These are phyloP conservation scores for Dynastes maya DNA, from an alignment of 2,888 invertebrate genomes.

Conservation along the genomic window DNA sequence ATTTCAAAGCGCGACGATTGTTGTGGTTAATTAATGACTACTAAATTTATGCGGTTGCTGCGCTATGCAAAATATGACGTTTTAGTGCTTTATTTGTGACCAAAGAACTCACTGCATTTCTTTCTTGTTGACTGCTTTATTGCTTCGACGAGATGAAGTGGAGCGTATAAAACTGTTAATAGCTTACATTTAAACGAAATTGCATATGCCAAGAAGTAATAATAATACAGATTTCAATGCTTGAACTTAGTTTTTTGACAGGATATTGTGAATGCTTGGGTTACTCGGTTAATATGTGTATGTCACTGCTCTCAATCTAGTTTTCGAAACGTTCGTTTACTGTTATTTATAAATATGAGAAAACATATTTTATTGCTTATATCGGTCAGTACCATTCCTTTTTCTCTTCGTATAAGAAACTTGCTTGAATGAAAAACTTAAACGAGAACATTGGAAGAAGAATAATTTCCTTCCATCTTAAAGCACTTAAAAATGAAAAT, in stretches of 20 bases:
- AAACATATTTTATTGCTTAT: background rate
- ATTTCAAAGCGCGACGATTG: constrained; percentile 36
- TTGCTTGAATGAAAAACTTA: no score
- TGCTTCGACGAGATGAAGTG: background rate
- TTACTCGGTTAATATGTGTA: no score
- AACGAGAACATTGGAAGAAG: no score
- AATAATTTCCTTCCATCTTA: no score
- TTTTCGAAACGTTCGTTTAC: no score
- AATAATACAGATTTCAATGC: background rate
- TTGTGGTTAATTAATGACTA: constrained; percentile 35
- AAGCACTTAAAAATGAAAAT: no score
- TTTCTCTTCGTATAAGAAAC: background rate
- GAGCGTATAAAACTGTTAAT: background rate
- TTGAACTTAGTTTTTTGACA: no score
- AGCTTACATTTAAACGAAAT: background rate
- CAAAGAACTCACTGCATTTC: background rate
- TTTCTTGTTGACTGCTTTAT: background rate
- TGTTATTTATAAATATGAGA: no score
- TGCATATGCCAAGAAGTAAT: background rate
- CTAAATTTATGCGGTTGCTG: constrained; percentile 21
- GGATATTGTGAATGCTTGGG: no score
- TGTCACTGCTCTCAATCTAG: no score
- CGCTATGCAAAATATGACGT: background rate
- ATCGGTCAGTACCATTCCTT: background rate
- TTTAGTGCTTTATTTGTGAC: background rate